A percentile compares a stretch with the other conserved stretches of the same genome.
Conservation (phyloP, 2,888 invertebrate species). For the Apodemia zela region DNA sequence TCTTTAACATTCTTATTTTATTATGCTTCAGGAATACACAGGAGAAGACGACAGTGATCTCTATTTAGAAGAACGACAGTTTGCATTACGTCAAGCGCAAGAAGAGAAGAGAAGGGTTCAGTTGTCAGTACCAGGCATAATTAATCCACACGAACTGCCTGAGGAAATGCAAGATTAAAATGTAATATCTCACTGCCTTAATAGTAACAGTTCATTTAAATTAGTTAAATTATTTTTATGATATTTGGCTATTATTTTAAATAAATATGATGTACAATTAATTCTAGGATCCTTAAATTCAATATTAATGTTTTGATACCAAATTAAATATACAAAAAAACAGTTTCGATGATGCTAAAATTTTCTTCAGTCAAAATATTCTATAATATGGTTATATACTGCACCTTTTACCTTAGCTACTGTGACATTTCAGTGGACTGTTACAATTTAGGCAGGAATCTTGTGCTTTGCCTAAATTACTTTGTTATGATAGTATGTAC, state of each 20-base stretch:
- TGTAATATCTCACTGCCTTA: constrained; percentile 34
- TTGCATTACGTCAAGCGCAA: constrained; percentile 92
- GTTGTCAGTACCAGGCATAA: constrained; percentile 96
- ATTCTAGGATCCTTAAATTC: background rate
- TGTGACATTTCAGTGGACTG: constrained; percentile 40
- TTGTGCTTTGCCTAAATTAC: constrained; percentile 62
- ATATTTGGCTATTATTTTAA: background rate
- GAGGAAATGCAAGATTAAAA: constrained; percentile 96
- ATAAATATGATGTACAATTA: constrained; percentile 17
- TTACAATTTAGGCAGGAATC: constrained; percentile 42
- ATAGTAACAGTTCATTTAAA: constrained; percentile 45
- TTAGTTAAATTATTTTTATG: constrained; percentile 20
- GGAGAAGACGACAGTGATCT: constrained; percentile 99
- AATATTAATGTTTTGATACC: background rate
- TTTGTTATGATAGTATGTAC: constrained; percentile 66
- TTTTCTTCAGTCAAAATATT: too few relatives aligned
- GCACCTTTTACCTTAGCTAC: background rate
- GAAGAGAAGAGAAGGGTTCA: constrained; percentile 96
- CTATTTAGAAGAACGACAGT: constrained; percentile 97
- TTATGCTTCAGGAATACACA: constrained; percentile 91
- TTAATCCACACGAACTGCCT: constrained; percentile 96
- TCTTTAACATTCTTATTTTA: too few relatives aligned
- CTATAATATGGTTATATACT: background rate
- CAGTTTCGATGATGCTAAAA: background rate
- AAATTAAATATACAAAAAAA: background rate